phyloP scores from a whole-genome alignment of 1,140 invertebrate genomes.

The Globodera rostochiensis region DNA sequence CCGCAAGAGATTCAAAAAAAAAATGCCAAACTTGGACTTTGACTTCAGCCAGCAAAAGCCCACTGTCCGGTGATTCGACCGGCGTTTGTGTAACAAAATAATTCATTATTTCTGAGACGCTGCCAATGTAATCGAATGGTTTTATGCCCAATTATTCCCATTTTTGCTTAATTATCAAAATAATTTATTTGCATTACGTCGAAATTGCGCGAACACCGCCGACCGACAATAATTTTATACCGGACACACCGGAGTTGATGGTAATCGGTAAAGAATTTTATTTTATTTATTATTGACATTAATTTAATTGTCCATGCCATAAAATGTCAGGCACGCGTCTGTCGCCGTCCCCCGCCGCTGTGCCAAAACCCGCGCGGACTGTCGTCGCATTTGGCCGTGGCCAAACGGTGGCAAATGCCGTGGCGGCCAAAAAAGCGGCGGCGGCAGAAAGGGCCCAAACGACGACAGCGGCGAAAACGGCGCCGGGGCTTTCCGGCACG shows the following conservation, averaged over 20 bases:
- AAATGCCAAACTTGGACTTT: too few relatives aligned
- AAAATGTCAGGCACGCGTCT: background rate
- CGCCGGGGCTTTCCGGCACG: background rate
- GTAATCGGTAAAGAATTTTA: background rate
- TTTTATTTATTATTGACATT: background rate
- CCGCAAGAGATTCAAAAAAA: too few relatives aligned
- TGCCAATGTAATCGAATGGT: too few relatives aligned
- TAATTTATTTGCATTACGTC: too few relatives aligned
- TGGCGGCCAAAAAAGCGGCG: background rate
- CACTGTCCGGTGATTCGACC: too few relatives aligned
- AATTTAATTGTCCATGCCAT: background rate
- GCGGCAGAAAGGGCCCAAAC: background rate
- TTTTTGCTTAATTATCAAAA: too few relatives aligned
- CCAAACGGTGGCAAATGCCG: background rate
- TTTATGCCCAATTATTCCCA: too few relatives aligned
- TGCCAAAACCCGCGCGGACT: background rate
- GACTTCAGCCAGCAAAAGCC: too few relatives aligned
- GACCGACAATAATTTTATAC: background rate
- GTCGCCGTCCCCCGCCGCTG: background rate
- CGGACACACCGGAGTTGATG: background rate
- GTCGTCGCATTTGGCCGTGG: conserved; percentile 8
- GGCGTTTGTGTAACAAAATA: too few relatives aligned
- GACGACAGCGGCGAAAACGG: background rate
- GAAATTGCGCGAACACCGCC: background rate
- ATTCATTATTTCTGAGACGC: too few relatives aligned